Base-by-base conservation (phyloP, 2,797 vertebrate species). In the Melanotaenia maccullochi region DNA sequence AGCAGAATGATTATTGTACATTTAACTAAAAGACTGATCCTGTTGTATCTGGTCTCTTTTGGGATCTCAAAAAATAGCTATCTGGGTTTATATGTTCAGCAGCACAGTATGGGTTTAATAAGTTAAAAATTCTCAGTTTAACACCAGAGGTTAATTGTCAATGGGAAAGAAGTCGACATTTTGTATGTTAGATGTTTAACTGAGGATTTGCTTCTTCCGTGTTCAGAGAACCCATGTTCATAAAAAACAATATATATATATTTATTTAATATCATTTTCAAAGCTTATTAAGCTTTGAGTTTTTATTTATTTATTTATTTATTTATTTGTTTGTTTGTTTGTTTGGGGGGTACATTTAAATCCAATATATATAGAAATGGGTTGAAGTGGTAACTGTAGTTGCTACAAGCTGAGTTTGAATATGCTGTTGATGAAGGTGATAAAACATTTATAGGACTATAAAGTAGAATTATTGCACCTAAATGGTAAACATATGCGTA, bases 91-190 rank as follows among this genome's bases (percentile, higher is more conserved):
- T 70, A 71, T 35, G 1, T 78, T 72, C 55, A 44, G 44, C 57
- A 60, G 36, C 66, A 68, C 40, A 52, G 44, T 18, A 18, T 56
- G 40, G 68, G 58, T 73, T 74, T 62, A 64, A 64, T 71, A 24
- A 71, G 13, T 0, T 57, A 11, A 20, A 60, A 73, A 68, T 22
- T 22, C 74, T 59, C 28, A 5, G 9, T 59, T 73, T 44, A 71
- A 35, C 32, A 68, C 20, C 11, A 54, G 28, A 68, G 1, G 22
- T 32, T 64, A 49, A 49, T 32, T 32, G n/a, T 56, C 56, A 28
- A 52, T 68, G 2, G 62, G 32, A 62, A 33, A 79, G 49, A 57
- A 1, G 13, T 40, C 20, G 40, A 2, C 40, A 28, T 56, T 54
- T 49, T n/a, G 22, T 32, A 33, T 38, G 25, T 68, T 13, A 44